Evolutionary conservation across 2,113 vertebrate species (phyloP).

Genomic region (Ceyx cyanopectus): DNA sequence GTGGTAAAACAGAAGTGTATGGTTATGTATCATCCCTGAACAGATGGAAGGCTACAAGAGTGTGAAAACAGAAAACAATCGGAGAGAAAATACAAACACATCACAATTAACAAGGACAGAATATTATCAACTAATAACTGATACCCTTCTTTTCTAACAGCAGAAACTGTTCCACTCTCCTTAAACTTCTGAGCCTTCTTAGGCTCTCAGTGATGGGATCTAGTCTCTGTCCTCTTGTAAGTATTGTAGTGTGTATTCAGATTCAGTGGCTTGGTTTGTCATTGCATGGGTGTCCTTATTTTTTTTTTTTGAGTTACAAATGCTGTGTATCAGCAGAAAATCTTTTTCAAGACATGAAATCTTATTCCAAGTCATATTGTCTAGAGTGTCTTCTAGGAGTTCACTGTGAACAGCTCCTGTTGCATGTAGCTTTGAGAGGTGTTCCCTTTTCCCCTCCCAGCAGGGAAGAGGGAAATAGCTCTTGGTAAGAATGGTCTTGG

Average conservation of each 20-base stretch:
- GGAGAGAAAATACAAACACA: not conserved
- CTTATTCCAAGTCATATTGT: not conserved
- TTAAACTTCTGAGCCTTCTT: not conserved
- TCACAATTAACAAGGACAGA: not conserved
- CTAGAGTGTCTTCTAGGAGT: not conserved
- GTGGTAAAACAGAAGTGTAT: not conserved
- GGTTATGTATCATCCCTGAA: not conserved
- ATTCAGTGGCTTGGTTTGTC: not conserved
- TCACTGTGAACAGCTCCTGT: not conserved
- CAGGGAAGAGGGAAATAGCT: not conserved
- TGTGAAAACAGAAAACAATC: not conserved
- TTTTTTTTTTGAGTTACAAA: not conserved
- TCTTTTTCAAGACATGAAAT: not conserved
- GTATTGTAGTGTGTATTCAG: not conserved
- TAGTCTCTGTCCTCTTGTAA: not conserved
- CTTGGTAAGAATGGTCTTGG: not conserved
- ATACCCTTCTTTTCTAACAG: not conserved
- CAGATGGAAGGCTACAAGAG: not conserved
- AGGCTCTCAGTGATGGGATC: not conserved
- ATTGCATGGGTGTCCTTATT: not conserved
- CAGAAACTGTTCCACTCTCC: not conserved
- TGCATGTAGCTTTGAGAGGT: not conserved
- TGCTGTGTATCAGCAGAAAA: not conserved
- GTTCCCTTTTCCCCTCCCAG: not conserved
- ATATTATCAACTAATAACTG: not conserved